Base-by-base conservation (phyloP, 2,888 invertebrate species). In the Metallyticus violacea region DNA sequence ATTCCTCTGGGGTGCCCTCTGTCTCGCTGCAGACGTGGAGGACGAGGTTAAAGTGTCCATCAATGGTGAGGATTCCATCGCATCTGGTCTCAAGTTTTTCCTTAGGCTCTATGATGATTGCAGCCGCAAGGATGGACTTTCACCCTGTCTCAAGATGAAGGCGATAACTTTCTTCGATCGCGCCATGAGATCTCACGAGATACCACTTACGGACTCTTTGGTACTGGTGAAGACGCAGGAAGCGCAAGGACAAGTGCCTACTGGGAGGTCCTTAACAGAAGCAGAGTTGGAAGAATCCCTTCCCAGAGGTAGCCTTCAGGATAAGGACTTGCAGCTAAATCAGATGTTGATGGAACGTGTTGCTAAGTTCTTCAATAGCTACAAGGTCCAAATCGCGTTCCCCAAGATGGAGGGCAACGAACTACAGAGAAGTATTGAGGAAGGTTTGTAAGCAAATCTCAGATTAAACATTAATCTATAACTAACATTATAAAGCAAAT, bases 141-240 rank as follows among this genome's bases (percentile, higher is more conserved):
- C 95, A 85, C 95, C 95, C 28, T 97, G 97, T 90, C 92, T 97
- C 85, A 97, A 97, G 93, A 96, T 96, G 91, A 97, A 96, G 90
- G 96, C 96, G 0, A 95, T 97, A 87, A 92, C 96, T 1, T 96
- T 97, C 91, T 94, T 97, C 89, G 97, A 97, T 90, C 93, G 97
- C 83, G 93, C 96, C 29, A 94, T 95, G 0, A 93, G 95, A 6
- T 78, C 88, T n/a, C 77, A 78, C 9, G 88, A 88, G 76, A 88
- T 89, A 26, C 86, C 87, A 87, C 95, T 97, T 92, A 95, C 96
- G 28, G 93, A 94, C 26, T 94, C 93, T 89, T 89, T 94, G 27
- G 92, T 93, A 26, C 91, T 95, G 87, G 93, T 93, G 22, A 96
- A 96, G 81, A 92, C 96, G 5, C 94, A 95, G 89, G 93, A 96